Conservation (phyloP, 53 echinoderm and acorn worm genomes). For the Glandiceps talaboti region DNA sequence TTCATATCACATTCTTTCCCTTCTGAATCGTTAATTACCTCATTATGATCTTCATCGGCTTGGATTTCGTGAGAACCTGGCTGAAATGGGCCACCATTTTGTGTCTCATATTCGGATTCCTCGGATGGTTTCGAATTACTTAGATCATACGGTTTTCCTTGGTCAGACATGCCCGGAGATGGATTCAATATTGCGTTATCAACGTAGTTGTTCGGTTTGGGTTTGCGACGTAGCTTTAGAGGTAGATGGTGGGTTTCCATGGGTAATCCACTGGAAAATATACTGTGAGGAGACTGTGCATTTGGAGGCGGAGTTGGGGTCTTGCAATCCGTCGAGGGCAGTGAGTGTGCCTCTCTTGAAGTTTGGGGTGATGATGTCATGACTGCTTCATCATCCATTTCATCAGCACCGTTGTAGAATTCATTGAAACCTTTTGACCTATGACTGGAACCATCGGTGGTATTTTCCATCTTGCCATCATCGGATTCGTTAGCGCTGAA, state of each 20-base stretch:
- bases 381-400: background rate
- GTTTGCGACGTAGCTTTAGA: slow-evolving; percentile 40
- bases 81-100: background rate
- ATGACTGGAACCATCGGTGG: background rate
- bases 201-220: background rate
- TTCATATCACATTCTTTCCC: no score
- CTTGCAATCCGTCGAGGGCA: background rate
- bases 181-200: background rate
- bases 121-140: slow-evolving; percentile 2
- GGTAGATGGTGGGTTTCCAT: slow-evolving; percentile 49
- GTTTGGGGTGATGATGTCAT: slow-evolving; percentile 1
- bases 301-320: slow-evolving; percentile 13
- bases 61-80: no score
- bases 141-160: slow-evolving; percentile 3
- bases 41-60: background rate
- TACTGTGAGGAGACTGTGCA: slow-evolving; percentile 28
- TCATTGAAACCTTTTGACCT: background rate
- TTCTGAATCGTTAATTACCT: background rate
- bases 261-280: background rate
- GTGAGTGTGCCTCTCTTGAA: background rate
- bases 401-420: background rate
- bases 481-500: background rate
- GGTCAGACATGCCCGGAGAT: background rate
- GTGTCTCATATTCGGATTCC: background rate
- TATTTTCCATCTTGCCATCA: background rate